Evolutionary conservation across 2,888 invertebrate species (phyloP).

Genomic region (Therioaphis trifolii): DNA sequence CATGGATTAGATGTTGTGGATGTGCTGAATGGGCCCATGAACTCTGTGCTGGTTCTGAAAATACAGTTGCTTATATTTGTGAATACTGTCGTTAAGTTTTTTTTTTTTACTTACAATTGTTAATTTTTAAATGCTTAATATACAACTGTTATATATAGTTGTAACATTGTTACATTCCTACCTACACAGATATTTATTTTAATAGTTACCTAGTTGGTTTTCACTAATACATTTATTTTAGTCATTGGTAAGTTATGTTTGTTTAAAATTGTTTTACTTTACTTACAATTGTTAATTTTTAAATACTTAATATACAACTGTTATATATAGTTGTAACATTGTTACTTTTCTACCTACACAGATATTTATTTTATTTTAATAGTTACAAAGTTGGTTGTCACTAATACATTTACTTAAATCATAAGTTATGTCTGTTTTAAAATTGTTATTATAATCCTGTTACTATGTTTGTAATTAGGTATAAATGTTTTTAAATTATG

Average conservation of each 20-base stretch:
- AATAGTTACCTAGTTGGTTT: constrained; percentile 2
- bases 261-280: not conserved
- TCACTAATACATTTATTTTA: not conserved
- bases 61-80: constrained; percentile 17
- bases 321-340: not conserved
- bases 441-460: not conserved
- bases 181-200: not conserved
- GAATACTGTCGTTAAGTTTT: constrained; percentile 20
- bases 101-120: not conserved
- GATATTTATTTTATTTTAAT: too few relatives aligned
- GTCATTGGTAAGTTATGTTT: not conserved
- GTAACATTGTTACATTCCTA: not conserved
- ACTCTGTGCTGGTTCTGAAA: constrained; percentile 9
- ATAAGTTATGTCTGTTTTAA: constrained; percentile 1
- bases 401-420: not conserved
- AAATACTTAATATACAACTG: not conserved
- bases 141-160: not conserved
- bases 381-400: not conserved
- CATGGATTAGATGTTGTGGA: not conserved
- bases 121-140: not conserved
- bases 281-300: not conserved
- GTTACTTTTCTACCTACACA: not conserved
- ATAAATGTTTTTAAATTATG: not conserved
- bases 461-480: not conserved
- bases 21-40: constrained; percentile 12